Evolutionary conservation across 2,113 vertebrate genomes (phyloP), one percentile per base, ranked within the genome.

Genomic region (Phyllopteryx taeniolatus): DNA sequence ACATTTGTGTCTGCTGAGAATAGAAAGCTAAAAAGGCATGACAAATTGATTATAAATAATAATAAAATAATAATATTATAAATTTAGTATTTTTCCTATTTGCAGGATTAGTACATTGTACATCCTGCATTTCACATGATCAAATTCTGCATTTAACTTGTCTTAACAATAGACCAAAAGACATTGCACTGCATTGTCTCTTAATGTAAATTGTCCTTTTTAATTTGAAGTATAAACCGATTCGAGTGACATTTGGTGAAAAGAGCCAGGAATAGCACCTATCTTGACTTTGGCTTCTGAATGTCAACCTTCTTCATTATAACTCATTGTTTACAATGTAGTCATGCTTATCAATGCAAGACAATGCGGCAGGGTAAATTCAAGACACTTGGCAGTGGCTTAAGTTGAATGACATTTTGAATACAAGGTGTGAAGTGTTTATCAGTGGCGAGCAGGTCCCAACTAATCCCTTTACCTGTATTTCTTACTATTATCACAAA

Each of bases 51-150:
- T 47, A 27, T 27, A 27, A 27, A 27, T 27, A 27, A 27, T 27
- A 27, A 27, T 27, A 27, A 27, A 27, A 27, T 27, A 27, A 27
- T 27, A 27, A 27, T 27, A 27, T 27, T 27, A 27, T 27, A 47
- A 47, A 47, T 47, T 2, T 47, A 12, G 3, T 47, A 47, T 47
- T 47, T 12, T 47, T 6, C 11, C 35, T 39, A 3, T 39, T 47
- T 47, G 46, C 2, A 57, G 78, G 76, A 83, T 81, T 87, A 81
- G 70, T 60, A 39, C 56, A 43, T 17, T 44, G 46, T 74, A 59
- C 65, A 70, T 81, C 78, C 76, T 78, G 72, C 73, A 71, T 79
- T 71, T 79, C 78, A 73, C 49, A n/a, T 76, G 84, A 19, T 76
- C 84, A 20, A 78, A 84, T 78, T 84, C 75, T 22, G 22, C 22